Conservation (phyloP, 2,113 vertebrate genomes). For the Antechinus stuartii region DNA sequence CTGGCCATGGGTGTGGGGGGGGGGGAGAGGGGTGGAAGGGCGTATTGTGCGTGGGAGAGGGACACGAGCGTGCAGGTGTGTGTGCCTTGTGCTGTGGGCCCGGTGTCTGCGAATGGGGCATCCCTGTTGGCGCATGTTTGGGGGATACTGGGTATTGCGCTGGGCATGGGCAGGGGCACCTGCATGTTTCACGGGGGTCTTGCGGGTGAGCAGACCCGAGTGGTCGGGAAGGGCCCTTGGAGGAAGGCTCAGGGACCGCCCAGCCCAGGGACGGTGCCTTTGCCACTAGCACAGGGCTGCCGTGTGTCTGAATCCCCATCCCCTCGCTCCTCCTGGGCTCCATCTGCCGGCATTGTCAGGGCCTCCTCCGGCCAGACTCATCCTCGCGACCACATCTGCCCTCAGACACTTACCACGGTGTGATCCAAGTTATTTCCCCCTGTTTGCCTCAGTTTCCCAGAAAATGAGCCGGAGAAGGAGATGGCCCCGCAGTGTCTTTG, state of each 20-base stretch:
- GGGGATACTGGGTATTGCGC: no score
- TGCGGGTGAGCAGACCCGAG: no score
- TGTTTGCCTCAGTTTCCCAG: neutral
- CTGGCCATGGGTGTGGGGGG: conserved; percentile 50
- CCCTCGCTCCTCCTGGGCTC: neutral
- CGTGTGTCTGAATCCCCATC: rapidly evolving
- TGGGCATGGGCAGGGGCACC: no score
- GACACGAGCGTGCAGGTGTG: no score
- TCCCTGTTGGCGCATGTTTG: no score
- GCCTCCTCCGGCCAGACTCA: neutral
- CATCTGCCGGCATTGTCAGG: neutral
- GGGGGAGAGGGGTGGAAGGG: neutral
- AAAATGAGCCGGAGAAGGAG: neutral
- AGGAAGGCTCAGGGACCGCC: neutral
- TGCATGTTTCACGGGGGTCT: no score
- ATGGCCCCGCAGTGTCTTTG: neutral
- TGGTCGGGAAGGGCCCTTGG: neutral
- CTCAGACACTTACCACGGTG: no score
- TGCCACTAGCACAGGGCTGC: no score
- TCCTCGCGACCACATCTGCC: neutral
- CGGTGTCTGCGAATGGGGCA: no score
- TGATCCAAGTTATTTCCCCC: neutral
- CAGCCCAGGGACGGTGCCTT: neutral
- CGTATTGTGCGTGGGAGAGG: no score
- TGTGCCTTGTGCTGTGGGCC: neutral